Evolutionary conservation across 1,140 invertebrate genomes (phyloP).

Genomic region (Magallana angulata): DNA sequence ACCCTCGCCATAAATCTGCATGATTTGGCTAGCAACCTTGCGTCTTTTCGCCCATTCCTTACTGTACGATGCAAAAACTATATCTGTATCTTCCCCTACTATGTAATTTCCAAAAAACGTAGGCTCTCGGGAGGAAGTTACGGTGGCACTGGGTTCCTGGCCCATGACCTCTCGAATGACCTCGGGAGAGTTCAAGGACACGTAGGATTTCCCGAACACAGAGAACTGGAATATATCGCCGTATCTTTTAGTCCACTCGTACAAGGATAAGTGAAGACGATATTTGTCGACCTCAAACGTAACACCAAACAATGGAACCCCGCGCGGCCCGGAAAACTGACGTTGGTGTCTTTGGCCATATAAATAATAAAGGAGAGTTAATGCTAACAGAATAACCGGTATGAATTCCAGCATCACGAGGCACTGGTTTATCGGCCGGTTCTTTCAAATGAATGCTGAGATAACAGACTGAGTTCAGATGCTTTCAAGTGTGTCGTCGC

Average conservation of each 20-base stretch:
- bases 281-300: background rate
- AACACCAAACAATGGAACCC: background rate
- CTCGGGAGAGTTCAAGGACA: background rate
- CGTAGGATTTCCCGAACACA: background rate
- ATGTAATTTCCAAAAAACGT: background rate
- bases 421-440: too few species aligned
- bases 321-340: background rate
- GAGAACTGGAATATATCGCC: conserved; percentile 5
- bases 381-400: too few species aligned
- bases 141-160: background rate
- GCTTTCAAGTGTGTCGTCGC: too few species aligned
- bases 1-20: background rate
- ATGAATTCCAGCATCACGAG: too few species aligned
- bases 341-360: too few species aligned
- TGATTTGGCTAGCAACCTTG: background rate
- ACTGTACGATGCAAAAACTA: background rate
- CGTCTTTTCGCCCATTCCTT: background rate
- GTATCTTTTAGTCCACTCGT: conserved; percentile 1
- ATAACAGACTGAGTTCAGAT: too few species aligned
- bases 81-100: background rate
- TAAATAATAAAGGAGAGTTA: too few species aligned
- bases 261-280: background rate
- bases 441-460: too few species aligned
- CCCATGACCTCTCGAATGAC: background rate
- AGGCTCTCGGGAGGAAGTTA: background rate